Percentiles rank a stretch among this genome's conserved stretches.
phyloP scores from a whole-genome alignment of 23 tunicate genomes.

The Ascidia mentula region DNA sequence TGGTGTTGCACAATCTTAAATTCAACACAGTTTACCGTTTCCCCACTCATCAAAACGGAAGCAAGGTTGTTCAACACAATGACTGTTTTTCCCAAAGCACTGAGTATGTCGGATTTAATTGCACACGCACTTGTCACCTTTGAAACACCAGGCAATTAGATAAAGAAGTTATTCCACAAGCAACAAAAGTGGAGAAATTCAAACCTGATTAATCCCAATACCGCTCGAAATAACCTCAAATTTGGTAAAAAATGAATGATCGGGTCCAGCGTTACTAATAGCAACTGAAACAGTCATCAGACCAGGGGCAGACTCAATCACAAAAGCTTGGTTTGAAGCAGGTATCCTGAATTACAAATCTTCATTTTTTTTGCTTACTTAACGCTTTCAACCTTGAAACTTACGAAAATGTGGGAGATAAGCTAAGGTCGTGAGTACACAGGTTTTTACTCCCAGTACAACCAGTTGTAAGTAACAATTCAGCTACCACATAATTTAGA shows the following conservation, averaged over 20 bases:
- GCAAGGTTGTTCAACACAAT: not conserved
- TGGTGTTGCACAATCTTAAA: too few species aligned
- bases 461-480: not conserved
- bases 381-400: not conserved
- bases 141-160: not conserved
- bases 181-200: not conserved
- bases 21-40: conserved; percentile 3
- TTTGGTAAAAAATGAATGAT: not conserved
- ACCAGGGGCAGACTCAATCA: not conserved
- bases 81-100: not conserved
- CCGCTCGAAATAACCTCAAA: not conserved
- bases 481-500: not conserved
- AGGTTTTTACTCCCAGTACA: not conserved
- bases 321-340: not conserved
- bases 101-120: not conserved
- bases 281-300: not conserved
- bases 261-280: conserved; percentile 4
- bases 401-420: not conserved
- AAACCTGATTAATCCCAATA: not conserved
- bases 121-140: not conserved
- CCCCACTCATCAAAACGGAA: not conserved
- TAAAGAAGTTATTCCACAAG: not conserved
- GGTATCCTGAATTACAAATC: not conserved
- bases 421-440: not conserved
- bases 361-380: not conserved